Evolutionary conservation across 2,888 invertebrate genomes (phyloP).

Genomic region (Lasius platythorax): DNA sequence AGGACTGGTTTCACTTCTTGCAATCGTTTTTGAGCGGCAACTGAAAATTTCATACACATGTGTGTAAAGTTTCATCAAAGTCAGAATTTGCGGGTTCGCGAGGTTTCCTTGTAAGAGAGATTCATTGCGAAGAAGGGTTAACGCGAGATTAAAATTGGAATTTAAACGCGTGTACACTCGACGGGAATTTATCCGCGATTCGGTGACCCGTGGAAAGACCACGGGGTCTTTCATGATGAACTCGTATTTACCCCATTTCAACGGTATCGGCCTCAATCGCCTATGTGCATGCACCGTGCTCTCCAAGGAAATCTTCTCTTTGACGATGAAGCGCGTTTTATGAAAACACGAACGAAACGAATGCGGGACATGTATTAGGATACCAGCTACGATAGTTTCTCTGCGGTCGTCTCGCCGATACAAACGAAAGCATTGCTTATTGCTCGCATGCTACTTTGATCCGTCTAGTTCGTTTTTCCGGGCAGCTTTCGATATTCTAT

Average conservation of each 20-base stretch:
- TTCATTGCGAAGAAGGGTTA: background rate
- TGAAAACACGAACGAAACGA: slow-evolving; percentile 39
- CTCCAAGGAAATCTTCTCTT: slow-evolving; percentile 52
- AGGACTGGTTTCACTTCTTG: too few relatives aligned
- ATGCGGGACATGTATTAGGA: background rate
- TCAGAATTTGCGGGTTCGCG: too few relatives aligned
- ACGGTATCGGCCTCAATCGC: slow-evolving; percentile 19
- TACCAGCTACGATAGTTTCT: slow-evolving; percentile 7
- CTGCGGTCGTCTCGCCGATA: background rate
- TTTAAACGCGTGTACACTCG: slow-evolving; percentile 4
- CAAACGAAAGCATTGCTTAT: slow-evolving; percentile 35
- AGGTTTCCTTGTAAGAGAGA: too few relatives aligned
- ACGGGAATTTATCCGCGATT: background rate
- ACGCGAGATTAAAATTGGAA: slow-evolving; percentile 13
- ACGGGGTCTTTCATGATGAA: slow-evolving; percentile 8
- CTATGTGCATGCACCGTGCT: background rate
- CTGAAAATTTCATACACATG: too few relatives aligned
- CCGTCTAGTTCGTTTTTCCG: background rate
- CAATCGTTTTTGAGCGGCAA: too few relatives aligned
- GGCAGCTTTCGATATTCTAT: slow-evolving; percentile 23
- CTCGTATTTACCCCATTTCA: background rate
- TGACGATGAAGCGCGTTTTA: slow-evolving; percentile 27
- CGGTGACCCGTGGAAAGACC: slow-evolving; percentile 3
- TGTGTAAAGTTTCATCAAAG: too few relatives aligned
- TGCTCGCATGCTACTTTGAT: slow-evolving; percentile 31